Conservation (phyloP, 2,113 vertebrate species). For the Potamarius usumacintae region DNA sequence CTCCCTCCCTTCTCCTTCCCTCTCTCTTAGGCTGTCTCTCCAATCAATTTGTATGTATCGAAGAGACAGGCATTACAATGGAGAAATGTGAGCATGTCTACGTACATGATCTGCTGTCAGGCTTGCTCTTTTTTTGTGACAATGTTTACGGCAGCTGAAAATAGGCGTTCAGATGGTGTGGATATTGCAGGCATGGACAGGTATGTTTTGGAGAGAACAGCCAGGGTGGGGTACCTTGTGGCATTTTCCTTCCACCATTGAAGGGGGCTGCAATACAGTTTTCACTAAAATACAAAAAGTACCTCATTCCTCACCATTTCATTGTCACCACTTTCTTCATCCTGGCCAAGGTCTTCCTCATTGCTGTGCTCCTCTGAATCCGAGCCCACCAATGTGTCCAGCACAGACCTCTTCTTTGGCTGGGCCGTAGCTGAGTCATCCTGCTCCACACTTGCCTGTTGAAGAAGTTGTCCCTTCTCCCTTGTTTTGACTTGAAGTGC, state of each 20-base stretch:
- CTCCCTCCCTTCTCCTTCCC: too few species aligned
- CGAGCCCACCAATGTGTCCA: not conserved
- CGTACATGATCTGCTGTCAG: conserved; percentile 12
- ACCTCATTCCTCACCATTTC: not conserved
- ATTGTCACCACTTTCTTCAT: not conserved
- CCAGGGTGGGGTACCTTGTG: not conserved
- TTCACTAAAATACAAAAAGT: not conserved
- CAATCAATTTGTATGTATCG: too few species aligned
- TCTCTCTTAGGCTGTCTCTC: too few species aligned
- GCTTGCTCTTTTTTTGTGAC: conserved; percentile 16
- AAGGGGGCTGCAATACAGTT: not conserved
- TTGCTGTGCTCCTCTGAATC: not conserved
- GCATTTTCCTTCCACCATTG: not conserved
- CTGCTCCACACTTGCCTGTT: not conserved
- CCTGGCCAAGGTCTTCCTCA: not conserved
- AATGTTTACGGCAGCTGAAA: conserved; percentile 23
- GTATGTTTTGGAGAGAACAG: not conserved
- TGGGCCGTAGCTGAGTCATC: not conserved
- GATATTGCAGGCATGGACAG: conserved; percentile 25
- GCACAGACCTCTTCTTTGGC: not conserved
- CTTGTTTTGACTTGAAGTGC: not conserved
- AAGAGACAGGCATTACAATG: not conserved
- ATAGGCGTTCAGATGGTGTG: conserved; percentile 23
- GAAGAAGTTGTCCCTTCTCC: too few species aligned
- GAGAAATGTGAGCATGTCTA: conserved; percentile 24